These are phyloP conservation scores for Pygoscelis antarcticus DNA, from an alignment of 2,113 vertebrate genomes.

Conservation along the genomic window DNA sequence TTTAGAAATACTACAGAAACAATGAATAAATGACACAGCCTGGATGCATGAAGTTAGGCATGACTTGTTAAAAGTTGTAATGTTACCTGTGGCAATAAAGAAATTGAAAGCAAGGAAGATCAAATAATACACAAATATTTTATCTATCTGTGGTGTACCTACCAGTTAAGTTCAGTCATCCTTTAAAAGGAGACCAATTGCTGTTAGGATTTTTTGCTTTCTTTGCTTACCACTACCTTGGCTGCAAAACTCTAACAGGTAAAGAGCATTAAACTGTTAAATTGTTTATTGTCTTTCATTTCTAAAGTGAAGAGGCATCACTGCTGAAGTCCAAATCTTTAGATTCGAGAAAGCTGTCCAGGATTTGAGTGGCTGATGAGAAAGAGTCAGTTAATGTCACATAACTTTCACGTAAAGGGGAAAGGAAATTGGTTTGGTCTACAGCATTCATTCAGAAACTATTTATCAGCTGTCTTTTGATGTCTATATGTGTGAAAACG, in stretches of 20 bases:
- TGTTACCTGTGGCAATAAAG: not conserved
- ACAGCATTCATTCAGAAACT: not conserved
- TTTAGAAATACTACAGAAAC: not conserved
- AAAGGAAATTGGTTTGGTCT: not conserved
- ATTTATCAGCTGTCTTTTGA: not conserved
- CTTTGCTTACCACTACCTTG: not conserved
- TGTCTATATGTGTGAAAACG: not conserved
- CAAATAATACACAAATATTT: not conserved
- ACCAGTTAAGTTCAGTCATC: not conserved
- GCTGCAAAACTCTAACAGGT: not conserved
- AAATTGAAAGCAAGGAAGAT: not conserved
- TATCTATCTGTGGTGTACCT: not conserved
- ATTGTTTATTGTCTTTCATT: not conserved
- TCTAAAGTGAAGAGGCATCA: not conserved
- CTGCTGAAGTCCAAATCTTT: not conserved
- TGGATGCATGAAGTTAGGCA: not conserved
- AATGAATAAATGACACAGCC: not conserved
- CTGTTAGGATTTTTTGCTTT: not conserved
- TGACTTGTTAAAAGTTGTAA: not conserved
- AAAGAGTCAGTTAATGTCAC: not conserved
- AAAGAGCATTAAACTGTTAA: not conserved
- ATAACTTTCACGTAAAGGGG: not conserved
- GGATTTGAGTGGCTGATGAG: not conserved
- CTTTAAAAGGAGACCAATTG: not conserved
- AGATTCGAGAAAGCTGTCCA: not conserved